Conservation (phyloP, 2,797 vertebrate genomes). For the Sardinella longiceps region DNA sequence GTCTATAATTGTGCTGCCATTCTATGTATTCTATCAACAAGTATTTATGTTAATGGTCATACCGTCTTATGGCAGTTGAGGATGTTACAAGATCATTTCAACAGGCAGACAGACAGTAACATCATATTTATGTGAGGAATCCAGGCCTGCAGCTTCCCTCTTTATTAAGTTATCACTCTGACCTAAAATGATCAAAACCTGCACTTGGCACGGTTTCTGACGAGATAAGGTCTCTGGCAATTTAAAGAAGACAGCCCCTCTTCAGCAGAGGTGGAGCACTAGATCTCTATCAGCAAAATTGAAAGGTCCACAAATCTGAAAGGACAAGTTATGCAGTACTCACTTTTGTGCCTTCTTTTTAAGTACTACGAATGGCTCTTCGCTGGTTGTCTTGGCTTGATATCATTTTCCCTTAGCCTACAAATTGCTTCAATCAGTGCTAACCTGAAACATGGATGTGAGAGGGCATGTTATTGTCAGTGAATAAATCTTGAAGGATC, state of each 20-base stretch:
- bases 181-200: conserved; percentile 63
- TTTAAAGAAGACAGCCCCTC: conserved; percentile 54
- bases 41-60: not conserved
- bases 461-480: not conserved
- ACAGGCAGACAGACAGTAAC: not conserved
- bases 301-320: conserved; percentile 46
- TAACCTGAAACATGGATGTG: not conserved
- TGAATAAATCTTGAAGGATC: not conserved
- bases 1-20: not conserved
- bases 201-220: conserved; percentile 55
- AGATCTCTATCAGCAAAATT: conserved; percentile 53
- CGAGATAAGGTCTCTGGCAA: conserved; percentile 55
- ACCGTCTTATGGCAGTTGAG: not conserved
- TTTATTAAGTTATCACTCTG: conserved; percentile 60
- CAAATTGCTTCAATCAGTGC: not conserved
- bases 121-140: conserved; percentile 38
- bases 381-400: not conserved
- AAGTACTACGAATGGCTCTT: not conserved
- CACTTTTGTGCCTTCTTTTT: conserved; percentile 26
- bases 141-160: conserved; percentile 48
- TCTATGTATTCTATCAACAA: not conserved
- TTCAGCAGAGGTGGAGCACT: conserved; percentile 40
- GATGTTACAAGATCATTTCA: not conserved
- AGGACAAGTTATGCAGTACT: conserved; percentile 43
- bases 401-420: not conserved